Percentiles rank a stretch among this genome's conserved stretches.
Evolutionary conservation across 2,888 invertebrate species (phyloP).

Genomic region (Catocala fraxini): DNA sequence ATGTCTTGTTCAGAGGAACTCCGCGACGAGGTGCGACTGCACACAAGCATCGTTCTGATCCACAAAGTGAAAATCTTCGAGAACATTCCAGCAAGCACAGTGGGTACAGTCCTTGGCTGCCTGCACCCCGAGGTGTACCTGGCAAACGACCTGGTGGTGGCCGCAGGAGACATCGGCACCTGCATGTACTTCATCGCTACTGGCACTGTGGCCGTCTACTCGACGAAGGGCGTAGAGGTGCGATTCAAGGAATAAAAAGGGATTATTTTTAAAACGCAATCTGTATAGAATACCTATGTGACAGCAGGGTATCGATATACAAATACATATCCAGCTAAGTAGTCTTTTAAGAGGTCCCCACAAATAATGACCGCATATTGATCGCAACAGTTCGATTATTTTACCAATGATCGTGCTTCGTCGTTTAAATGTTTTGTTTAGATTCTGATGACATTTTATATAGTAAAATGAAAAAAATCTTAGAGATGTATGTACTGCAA

Average conservation of each 20-base stretch:
- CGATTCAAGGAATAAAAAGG: not conserved
- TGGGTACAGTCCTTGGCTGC: slow-evolving; percentile 85
- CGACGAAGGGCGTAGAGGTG: slow-evolving; percentile 88
- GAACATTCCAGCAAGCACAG: slow-evolving; percentile 75
- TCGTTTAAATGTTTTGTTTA: no score
- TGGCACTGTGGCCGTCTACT: slow-evolving; percentile 89
- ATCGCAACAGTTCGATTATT: no score
- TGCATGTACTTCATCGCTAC: slow-evolving; percentile 89
- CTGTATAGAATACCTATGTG: no score
- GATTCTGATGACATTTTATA: no score
- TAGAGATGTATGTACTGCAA: no score
- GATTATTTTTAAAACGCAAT: no score
- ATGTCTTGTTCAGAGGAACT: slow-evolving; percentile 68
- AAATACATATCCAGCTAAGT: no score
- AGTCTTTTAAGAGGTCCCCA: no score
- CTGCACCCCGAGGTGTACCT: slow-evolving; percentile 88
- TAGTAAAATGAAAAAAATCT: no score
- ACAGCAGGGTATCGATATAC: no score
- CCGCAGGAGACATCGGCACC: slow-evolving; percentile 86
- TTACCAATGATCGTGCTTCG: no score
- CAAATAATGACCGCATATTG: no score
- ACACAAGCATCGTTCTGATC: slow-evolving; percentile 86
- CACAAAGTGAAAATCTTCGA: slow-evolving; percentile 86
- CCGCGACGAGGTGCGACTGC: slow-evolving; percentile 84
- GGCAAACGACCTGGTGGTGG: slow-evolving; percentile 88